Base-by-base conservation (phyloP, 37 sponge, comb jelly and placozoan genomes). In the Corticium candelabrum region DNA sequence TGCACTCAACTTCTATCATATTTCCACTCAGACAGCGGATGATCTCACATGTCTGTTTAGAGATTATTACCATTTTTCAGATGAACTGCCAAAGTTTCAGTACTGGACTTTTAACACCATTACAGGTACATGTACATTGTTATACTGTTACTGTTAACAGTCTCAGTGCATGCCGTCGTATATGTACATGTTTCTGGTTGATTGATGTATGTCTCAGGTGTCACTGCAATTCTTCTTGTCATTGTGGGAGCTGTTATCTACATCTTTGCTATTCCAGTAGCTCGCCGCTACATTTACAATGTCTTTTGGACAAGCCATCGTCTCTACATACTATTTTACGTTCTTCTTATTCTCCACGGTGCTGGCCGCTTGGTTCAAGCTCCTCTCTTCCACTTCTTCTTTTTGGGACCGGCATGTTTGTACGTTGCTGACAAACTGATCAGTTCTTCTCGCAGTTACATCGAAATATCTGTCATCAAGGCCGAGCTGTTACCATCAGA, bases 271-370 rank as follows among this genome's bases (percentile, higher is more conserved):
- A 85, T 84, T 31, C 89, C 90, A 75, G 90, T 90, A 77, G 91
- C 97, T 40, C 85, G 97, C 0, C 86, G 90, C 15, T 86, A 96
- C 86, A 78, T 90, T 73, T 93, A 81, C 93, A 83, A 82, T 50
- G 86, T 87, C 74, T 96, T 96, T 86, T 96, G 97, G 97, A 68
- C 84, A 76, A 96, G 94, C 76, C 97, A 96, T 41, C 91, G 90
- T 73, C 83, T 81, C 74, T 96, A 96, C 83, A 68, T 84, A 34
- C 77, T 89, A n/a, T 90, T 93, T 85, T 90, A 93, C 86, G 82
- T 90, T 43, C 91, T 96, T 79, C 88, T 87, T 84, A 84, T 96
- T 57, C 88, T 96, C 41, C 97, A 96, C 69, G 97, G 97, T 1
- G 82, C 87, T 73, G 97, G 91, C 0, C 89, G 97, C 75, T 89